Percentiles rank a stretch among this genome's conserved stretches.
These are phyloP conservation scores for Poecile atricapillus DNA, from an alignment of 2,113 vertebrate genomes.

Conservation along the genomic window DNA sequence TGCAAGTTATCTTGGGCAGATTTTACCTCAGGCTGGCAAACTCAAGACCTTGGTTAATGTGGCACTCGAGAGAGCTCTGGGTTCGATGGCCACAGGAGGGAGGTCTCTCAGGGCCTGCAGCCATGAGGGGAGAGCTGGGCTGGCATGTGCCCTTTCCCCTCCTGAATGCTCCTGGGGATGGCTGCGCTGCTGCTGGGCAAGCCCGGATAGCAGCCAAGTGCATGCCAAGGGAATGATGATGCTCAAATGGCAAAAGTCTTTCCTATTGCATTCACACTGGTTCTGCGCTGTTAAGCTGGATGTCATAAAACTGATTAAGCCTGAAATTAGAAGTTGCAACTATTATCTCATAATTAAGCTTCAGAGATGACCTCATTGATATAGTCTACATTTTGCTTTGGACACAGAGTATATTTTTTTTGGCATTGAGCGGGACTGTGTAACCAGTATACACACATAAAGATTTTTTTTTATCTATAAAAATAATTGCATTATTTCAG, in stretches of 20 bases:
- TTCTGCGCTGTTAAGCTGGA: not conserved
- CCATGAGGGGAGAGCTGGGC: not conserved
- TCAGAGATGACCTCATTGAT: not conserved
- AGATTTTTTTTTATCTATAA: not conserved
- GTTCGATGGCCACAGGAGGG: not conserved
- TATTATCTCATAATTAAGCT: not conserved
- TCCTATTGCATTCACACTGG: not conserved
- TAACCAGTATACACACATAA: not conserved
- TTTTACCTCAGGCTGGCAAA: not conserved
- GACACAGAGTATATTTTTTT: not conserved
- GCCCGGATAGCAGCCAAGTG: not conserved
- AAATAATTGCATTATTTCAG: not conserved
- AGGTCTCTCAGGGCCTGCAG: not conserved
- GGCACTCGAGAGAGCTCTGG: not conserved
- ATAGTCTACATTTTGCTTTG: not conserved
- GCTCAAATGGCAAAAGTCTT: not conserved
- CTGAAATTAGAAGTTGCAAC: slow-evolving; percentile 19
- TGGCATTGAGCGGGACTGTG: not conserved
- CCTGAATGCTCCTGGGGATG: not conserved
- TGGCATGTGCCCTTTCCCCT: not conserved
- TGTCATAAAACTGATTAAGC: slow-evolving; percentile 12
- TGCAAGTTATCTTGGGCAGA: not conserved
- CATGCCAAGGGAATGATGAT: not conserved
- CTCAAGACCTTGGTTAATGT: not conserved
- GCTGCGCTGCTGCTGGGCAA: not conserved